phyloP scores from a whole-genome alignment of 30 jellyfish, hydroid and myxozoan genomes.

The Turritopsis rubra region DNA sequence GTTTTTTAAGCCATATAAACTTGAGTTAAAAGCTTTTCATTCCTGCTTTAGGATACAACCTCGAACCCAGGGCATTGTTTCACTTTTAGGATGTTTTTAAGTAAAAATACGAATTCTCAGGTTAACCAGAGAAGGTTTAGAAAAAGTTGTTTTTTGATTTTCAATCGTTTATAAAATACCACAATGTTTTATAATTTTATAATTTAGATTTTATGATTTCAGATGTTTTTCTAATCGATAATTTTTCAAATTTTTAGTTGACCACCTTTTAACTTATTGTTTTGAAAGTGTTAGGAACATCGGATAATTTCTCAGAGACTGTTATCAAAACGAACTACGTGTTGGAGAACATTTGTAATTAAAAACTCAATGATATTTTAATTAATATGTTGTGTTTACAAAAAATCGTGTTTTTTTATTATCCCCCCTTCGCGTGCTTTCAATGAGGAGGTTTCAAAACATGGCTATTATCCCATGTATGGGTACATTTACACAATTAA shows the following conservation, averaged over 20 bases:
- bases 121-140: not conserved
- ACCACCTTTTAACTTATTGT: not conserved
- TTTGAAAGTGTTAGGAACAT: not conserved
- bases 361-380: not conserved
- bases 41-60: too few relatives aligned
- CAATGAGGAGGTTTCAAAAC: not conserved
- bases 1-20: too few relatives aligned
- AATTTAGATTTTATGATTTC: not conserved
- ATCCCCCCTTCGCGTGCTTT: not conserved
- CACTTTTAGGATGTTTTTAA: not conserved
- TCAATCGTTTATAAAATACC: not conserved
- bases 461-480: not conserved
- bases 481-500: not conserved
- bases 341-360: not conserved
- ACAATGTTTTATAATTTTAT: not conserved
- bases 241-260: too few relatives aligned
- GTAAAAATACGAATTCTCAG: not conserved
- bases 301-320: not conserved
- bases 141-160: too few relatives aligned
- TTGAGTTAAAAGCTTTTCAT: too few relatives aligned
- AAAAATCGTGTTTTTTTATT: not conserved
- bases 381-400: not conserved
- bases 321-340: not conserved
- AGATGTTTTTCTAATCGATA: too few relatives aligned
- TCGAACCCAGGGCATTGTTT: too few relatives aligned